Percentiles rank a stretch among this genome's conserved stretches.
These are phyloP conservation scores for Falco columbarius DNA, from an alignment of 2,797 vertebrate species.

Conservation along the genomic window DNA sequence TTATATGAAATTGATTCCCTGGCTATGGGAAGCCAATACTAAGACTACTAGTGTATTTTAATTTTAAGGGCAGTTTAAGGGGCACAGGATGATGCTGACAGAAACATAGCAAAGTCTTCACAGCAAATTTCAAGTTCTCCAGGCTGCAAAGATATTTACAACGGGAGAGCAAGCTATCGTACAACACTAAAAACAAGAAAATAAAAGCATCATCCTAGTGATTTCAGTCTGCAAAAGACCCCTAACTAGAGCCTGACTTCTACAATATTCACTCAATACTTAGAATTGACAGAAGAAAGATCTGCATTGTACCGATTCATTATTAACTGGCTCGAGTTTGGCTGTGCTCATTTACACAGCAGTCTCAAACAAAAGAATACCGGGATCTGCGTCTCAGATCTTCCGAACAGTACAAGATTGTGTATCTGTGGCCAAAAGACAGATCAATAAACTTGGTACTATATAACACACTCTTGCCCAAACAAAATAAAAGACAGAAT, in stretches of 20 bases:
- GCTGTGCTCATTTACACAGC: neutral
- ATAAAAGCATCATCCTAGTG: neutral
- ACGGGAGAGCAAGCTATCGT: neutral
- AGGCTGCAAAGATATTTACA: neutral
- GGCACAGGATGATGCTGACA: neutral
- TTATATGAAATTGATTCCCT: neutral
- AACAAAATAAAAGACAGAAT: neutral
- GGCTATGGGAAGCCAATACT: neutral
- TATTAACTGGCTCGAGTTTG: neutral
- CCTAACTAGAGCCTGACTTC: neutral
- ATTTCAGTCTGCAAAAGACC: neutral
- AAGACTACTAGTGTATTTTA: neutral
- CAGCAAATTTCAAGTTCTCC: neutral
- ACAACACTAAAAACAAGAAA: neutral
- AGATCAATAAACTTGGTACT: neutral
- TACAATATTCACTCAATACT: neutral
- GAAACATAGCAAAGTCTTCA: neutral
- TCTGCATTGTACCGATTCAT: neutral
- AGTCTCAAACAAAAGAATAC: neutral
- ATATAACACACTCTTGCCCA: neutral
- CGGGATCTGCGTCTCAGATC: neutral
- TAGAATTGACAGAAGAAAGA: neutral
- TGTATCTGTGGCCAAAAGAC: neutral
- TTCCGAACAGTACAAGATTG: neutral
- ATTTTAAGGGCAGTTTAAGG: neutral